A percentile compares a stretch with the other conserved stretches of the same genome.
Evolutionary conservation across 2,888 invertebrate species (phyloP).

Genomic region (Rosalia funebris): DNA sequence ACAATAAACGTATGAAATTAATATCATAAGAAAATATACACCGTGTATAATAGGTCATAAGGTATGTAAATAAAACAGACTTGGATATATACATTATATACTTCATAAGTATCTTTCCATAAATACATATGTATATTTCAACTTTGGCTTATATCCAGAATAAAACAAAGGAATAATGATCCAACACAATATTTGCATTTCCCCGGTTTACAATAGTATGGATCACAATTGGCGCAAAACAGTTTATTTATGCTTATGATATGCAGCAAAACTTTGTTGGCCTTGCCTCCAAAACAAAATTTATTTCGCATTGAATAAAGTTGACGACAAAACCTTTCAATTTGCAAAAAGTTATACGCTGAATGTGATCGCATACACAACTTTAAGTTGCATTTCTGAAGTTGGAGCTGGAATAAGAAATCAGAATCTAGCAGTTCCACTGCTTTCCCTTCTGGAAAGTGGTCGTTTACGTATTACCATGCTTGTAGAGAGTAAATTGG

Average conservation of each 20-base stretch:
- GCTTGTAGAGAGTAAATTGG: too few species aligned
- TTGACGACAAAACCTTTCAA: conserved; percentile 36
- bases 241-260: conserved; percentile 28
- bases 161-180: conserved; percentile 5
- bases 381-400: conserved; percentile 22
- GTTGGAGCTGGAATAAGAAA: conserved; percentile 26
- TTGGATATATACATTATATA: too few species aligned
- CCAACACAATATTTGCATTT: conserved; percentile 29
- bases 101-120: too few species aligned
- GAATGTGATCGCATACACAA: conserved; percentile 28
- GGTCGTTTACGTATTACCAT: too few species aligned
- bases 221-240: conserved; percentile 22
- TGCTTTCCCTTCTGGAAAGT: too few species aligned
- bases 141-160: conserved; percentile 10
- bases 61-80: too few species aligned
- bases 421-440: too few species aligned
- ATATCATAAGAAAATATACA: too few species aligned
- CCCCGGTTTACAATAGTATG: conserved; percentile 13
- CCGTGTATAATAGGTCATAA: too few species aligned
- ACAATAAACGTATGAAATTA: too few species aligned
- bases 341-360: conserved; percentile 38
- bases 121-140: too few species aligned
- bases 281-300: conserved; percentile 34
- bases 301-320: conserved; percentile 43
- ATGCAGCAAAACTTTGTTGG: conserved; percentile 34